Evolutionary conservation across 2,888 invertebrate genomes (phyloP), one percentile per base, ranked within the genome.

Genomic region (Metacarcinus magister): DNA sequence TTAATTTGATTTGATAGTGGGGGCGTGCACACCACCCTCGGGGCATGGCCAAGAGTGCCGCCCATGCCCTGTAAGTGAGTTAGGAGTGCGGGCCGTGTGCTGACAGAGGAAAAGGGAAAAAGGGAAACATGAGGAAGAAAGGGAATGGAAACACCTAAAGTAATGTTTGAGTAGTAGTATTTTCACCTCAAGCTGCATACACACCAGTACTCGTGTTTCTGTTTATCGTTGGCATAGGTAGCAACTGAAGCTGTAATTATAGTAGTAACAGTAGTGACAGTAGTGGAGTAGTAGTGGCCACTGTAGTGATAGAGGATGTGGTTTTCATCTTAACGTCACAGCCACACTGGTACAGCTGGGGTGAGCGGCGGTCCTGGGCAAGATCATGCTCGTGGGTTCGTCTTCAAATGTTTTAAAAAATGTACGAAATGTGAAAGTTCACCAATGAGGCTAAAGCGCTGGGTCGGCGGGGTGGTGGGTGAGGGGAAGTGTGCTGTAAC

Each of bases 391-490:
- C 82, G 82, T 32, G 32, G 82, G 82, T 82, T 82, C 82, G 82
- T 82, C 82, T 82, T 82, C 82, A 82, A 82, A 82, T 32, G 82
- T 82, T 82, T 32, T 82, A 82, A 82, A 82, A 82, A 82, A 82
- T 82, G 82, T 28, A 82, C 10, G 82, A 82, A 82, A 82, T 82
- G 82, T 82, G 82, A 82, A 82, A 82, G 82, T 82, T 82, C 82
- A 82, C 82, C 28, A 82, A 82, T 82, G 82, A 82, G 82, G 32
- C 82, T 82, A 32, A 28, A 32, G 82, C 82, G 32, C 32, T 82
- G 32, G 82, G 10, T 2, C 7, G 75, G 3, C 4, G 28, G 75
- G 75, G 28, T n/a, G 75, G 75, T n/a, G 75, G 75, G 28, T n/a
- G 82, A 82, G 32, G 28, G 82, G 32, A 28, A 82, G 82, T 5